Base-by-base conservation (phyloP, 2,888 invertebrate species). In the Melanotus villosus region DNA sequence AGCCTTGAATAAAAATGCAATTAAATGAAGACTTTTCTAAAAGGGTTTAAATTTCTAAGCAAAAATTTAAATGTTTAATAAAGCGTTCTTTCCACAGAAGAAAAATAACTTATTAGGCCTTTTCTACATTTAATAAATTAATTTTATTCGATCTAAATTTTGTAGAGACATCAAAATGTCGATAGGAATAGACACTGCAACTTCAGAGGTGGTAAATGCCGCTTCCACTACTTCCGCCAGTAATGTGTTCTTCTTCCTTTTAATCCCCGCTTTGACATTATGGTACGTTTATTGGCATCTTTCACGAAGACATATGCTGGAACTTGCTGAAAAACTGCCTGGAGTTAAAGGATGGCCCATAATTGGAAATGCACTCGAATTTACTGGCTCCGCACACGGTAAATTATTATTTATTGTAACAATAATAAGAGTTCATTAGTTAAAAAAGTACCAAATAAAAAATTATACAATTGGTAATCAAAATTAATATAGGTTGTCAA, bases 281-380 rank as follows among this genome's bases (percentile, higher is more conserved):
- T 93, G 90, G 88, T 91, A 90, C 80, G 85, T 90, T 23, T 94
- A 94, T 84, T 94, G 92, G 91, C 88, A 90, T 50, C 85, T 93
- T 77, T 92, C 93, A 9, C 87, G 93, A n/a, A 87, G 90, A 36
- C 91, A 90, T 78, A 78, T 94, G 80, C 86, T 91, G 71, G 91
- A 93, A 79, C 84, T 94, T 57, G 93, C 92, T 1, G 90, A 88
- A 0, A 91, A 91, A 77, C 81, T 95, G 43, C 90, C 91, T 0
- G 95, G 95, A 74, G 93, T 94, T 0, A 79, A 85, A 3, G 93
- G 93, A 26, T 84, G 88, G 23, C 95, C 95, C 0, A 70, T 95
- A 0, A 78, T 95, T 38, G 95, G 95, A 76, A 93, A 92, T 78
- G 91, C 93, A 1, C 84, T 92, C 34, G 92, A 93, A 70, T 89